Evolutionary conservation across 2,888 invertebrate genomes (phyloP), one percentile per base, ranked within the genome.

Genomic region (Hirtodrosophila cameraria): DNA sequence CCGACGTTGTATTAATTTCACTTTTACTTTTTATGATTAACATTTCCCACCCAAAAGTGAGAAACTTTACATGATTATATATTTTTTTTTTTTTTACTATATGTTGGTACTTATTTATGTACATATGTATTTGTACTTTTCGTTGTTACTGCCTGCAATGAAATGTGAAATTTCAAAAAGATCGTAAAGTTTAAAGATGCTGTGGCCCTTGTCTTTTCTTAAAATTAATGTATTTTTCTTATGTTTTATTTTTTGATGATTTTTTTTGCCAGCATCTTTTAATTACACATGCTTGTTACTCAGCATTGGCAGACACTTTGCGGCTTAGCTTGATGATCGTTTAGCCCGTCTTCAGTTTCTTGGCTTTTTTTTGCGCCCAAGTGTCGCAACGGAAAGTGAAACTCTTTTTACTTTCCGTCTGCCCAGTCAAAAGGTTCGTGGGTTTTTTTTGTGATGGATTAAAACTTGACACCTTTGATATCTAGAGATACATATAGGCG

Each of bases 31-130:
- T 83, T 74, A 67, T 80, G 82, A 82, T 87, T 82, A 73, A 77
- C 76, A 87, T 81, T 83, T 83, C 87, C 87, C 87, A 86, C 82
- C 82, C 86, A 84, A 82, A 86, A 80, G 59, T 64, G 84, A 80
- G 75, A 80, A 79, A 76, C 71, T 68, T 65, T 71, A 80, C 83
- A 86, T 86, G 81, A 79, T 62, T 71, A 67, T 67, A 61, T 68
- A 35, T 33, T 61, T 20, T 35, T 27, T 55, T 48, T 50, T 66
- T 73, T 69, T 73, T 79, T 65, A 68, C 58, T 70, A n/a, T n/a
- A n/a, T n/a, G n/a, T n/a, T n/a, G n/a, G n/a, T n/a, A n/a, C n/a
- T n/a, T n/a, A n/a, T n/a, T n/a, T n/a, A n/a, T n/a, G n/a, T n/a
- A n/a, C 63, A 71, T 72, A 59, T 58, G 73, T 70, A 77, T 67